Evolutionary conservation across 2,888 invertebrate species (phyloP), one percentile per base, ranked within the genome.

Genomic region (Theodoxus fluviatilis): DNA sequence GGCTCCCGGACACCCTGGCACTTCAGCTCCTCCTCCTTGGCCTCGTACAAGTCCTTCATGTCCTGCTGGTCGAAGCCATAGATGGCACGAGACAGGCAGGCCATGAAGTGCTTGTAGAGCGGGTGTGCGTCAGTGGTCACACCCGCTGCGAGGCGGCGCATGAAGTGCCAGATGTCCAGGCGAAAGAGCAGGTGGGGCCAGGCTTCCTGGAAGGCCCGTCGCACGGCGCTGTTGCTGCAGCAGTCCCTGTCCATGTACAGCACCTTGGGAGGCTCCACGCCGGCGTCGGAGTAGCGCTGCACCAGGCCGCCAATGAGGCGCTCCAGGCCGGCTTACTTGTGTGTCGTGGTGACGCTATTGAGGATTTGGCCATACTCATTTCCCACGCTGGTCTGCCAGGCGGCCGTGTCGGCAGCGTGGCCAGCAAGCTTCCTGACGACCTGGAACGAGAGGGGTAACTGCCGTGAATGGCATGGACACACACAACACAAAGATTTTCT

Each of bases 211-310:
- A n/a, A n/a, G n/a, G n/a, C n/a, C n/a, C 59, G 55, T 22, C 52
- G 63, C 6, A 71, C 28, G 33, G n/a, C n/a, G 2, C 12, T 18
- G 12, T 4, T n/a, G 9, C 75, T 73, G 65, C 81, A 80, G 66
- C 80, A 81, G 67, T 79, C 79, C 7, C 77, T 47, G 70, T 81
- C 80, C 2, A 78, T 76, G 66, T 81, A 81, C 22, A 81, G 57
- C 0, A 80, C 52, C n/a, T 65, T 3, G 0, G 81, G 79, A 2
- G 79, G 76, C 1, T 61, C 67, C 2, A 73, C 71, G 22, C 63
- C 68, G 0, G 76, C 79, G 28, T 25, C 35, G n/a, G 12, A 1
- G 71, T 79, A 79, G 3, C 78, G 64, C 3, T 40, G 22, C 2
- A 76, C 55, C 25, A 81, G 35, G 0, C 80, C 80, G 0, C 22